Percentiles rank a stretch among this genome's conserved stretches.
Conservation (phyloP, 2,888 invertebrate genomes). For the Brachyptera putata region DNA sequence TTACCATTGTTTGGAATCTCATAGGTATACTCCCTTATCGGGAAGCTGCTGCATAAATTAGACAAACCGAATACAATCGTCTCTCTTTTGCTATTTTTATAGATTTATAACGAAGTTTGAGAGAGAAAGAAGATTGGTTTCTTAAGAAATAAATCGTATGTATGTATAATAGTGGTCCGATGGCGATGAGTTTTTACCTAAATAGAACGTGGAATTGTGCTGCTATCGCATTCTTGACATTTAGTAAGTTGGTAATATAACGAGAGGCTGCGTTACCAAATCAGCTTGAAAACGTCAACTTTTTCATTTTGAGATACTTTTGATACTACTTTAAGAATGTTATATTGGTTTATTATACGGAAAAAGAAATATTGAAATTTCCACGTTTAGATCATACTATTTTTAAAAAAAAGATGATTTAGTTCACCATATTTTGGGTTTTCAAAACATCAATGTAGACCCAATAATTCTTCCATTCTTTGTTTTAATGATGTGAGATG, state of each 20-base stretch:
- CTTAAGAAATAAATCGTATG: conserved; percentile 13
- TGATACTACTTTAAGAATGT: too few species aligned
- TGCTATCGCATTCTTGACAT: conserved; percentile 4
- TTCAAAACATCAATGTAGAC: too few species aligned
- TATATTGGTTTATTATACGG: conserved; percentile 16
- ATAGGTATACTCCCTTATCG: conserved; percentile 25
- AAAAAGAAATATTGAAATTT: not conserved
- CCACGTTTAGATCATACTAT: too few species aligned
- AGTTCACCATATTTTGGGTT: too few species aligned
- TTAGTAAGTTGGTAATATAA: not conserved
- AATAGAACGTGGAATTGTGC: not conserved
- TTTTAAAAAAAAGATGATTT: too few species aligned
- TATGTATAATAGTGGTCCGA: not conserved
- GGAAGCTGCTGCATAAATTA: conserved; percentile 28
- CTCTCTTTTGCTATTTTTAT: not conserved
- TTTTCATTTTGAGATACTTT: not conserved
- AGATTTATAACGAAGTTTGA: conserved; percentile 15
- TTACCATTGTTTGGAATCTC: conserved; percentile 27
- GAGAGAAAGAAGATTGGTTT: conserved; percentile 7
- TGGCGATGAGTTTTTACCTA: not conserved
- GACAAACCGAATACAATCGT: not conserved
- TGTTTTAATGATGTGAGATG: too few species aligned
- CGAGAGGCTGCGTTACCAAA: not conserved
- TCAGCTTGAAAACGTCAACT: not conserved
- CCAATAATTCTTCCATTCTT: too few species aligned